Evolutionary conservation across 2,797 vertebrate species (phyloP), one percentile per base, ranked within the genome.

Genomic region (Loriculus beryllinus): DNA sequence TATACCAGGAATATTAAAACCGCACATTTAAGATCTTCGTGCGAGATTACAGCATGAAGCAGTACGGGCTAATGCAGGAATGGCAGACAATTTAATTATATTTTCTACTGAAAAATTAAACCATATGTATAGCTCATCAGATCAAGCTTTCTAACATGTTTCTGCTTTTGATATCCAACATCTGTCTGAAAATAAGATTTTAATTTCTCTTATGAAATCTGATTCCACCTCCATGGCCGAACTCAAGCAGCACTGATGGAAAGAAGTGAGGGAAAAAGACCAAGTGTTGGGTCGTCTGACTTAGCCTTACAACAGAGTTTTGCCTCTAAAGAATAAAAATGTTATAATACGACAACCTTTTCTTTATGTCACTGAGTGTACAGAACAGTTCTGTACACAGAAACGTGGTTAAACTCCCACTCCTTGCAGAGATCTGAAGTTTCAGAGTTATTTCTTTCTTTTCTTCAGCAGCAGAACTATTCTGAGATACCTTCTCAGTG

Each of bases 21-120:
- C 45, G 47, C 52, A 64, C 17, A 78, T 23, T 91, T 83, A 18
- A 82, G 37, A 40, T 79, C 33, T 82, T 84, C 0, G 0, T 74
- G 48, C 43, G 52, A 82, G 80, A 90, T 80, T 67, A 88, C 0
- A 92, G 84, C 29, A 80, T 0, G 3, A 79, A 88, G 54, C 72
- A 77, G 20, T 47, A 74, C 4, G 14, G 51, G 42, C 35, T 86
- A 89, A 94, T 75, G 49, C 40, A 62, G 63, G 28, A 90, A 89
- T 2, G 9, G 19, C 56, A 93, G 62, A 56, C 56, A 89, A 84
- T 48, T 93, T 92, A 87, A 87, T 91, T 81, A 80, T 25, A 80
- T 67, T 90, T 90, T 96, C 77, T 92, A 75, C 57, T 81, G 86
- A 94, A 93, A 92, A 86, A 92, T 84, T 80, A 82, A 90, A 81